Evolutionary conservation across 2,888 invertebrate species (phyloP).

Genomic region (Frankliniella intonsa): DNA sequence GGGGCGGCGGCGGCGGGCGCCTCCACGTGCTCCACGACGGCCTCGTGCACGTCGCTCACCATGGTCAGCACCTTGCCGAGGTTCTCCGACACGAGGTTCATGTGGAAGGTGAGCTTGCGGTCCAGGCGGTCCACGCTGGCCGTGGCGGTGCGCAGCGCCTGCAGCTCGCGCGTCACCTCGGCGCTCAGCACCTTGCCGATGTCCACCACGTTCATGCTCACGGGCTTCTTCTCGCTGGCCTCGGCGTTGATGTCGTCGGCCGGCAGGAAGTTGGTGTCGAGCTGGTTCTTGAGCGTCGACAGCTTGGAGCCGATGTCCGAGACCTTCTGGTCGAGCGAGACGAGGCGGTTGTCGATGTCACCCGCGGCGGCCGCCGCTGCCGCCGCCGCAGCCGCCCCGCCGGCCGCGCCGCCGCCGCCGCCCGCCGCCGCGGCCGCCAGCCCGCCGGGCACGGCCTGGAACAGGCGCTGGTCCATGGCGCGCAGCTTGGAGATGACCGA

Average conservation of each 20-base stretch:
- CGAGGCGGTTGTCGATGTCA: slow-evolving; percentile 60
- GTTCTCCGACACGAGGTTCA: slow-evolving; percentile 76
- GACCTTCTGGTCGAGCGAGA: slow-evolving; percentile 75
- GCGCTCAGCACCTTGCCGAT: slow-evolving; percentile 78
- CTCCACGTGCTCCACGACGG: slow-evolving; percentile 66
- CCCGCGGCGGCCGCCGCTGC: slow-evolving; percentile 42
- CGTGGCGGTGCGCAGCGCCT: slow-evolving; percentile 70
- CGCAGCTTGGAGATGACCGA: slow-evolving; percentile 72
- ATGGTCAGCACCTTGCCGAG: slow-evolving; percentile 71
- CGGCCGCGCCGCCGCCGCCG: slow-evolving; percentile 40
- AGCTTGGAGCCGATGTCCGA: slow-evolving; percentile 76
- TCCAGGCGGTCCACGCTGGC: slow-evolving; percentile 60
- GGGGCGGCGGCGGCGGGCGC: slow-evolving; percentile 37
- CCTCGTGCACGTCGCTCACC: slow-evolving; percentile 77
- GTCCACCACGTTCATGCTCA: slow-evolving; percentile 76
- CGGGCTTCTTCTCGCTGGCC: slow-evolving; percentile 80
- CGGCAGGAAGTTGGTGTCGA: slow-evolving; percentile 75
- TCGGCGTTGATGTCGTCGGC: slow-evolving; percentile 80
- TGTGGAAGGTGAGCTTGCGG: slow-evolving; percentile 77
- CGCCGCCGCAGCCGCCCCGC: slow-evolving; percentile 29
- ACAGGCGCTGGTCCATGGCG: slow-evolving; percentile 69
- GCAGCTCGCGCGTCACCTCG: slow-evolving; percentile 59
- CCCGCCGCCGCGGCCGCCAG: slow-evolving; percentile 33
- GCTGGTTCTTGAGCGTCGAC: slow-evolving; percentile 71
- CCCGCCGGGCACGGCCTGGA: slow-evolving; percentile 49